Conservation (phyloP, 2,113 vertebrate genomes). For the Saccopteryx bilineata region DNA sequence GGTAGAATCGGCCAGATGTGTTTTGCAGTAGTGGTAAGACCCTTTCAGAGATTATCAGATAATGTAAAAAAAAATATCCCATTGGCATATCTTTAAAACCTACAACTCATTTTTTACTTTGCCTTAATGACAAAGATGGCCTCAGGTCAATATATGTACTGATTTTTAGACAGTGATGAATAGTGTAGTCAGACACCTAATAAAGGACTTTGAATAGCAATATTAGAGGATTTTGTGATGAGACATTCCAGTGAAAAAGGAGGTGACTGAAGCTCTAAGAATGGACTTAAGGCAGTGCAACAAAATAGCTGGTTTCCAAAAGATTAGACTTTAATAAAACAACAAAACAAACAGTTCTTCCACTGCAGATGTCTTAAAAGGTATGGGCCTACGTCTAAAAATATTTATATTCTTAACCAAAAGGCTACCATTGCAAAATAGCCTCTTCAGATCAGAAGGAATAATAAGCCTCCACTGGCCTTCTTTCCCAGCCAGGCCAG, state of each 20-base stretch:
- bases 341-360: neutral
- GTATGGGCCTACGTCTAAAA: neutral
- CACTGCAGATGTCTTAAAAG: neutral
- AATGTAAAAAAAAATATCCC: neutral
- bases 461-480: neutral
- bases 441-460: neutral
- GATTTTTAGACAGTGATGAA: slow-evolving; percentile 24
- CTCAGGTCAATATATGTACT: neutral
- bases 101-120: slow-evolving; percentile 54
- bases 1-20: neutral
- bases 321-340: neutral
- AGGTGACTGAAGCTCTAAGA: neutral
- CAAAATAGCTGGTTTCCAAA: neutral
- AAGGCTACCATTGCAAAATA: neutral
- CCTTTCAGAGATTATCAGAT: neutral
- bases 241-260: neutral
- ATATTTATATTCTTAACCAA: neutral
- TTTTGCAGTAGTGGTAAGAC: neutral
- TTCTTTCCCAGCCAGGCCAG: neutral
- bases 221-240: neutral
- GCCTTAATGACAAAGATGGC: neutral
- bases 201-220: slow-evolving; percentile 16
- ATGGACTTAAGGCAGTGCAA: neutral
- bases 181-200: neutral
- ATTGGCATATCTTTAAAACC: slow-evolving; percentile 30